Percentiles rank a stretch among this genome's conserved stretches.
Conservation (phyloP, 2,888 invertebrate genomes). For the Spodoptera picta region DNA sequence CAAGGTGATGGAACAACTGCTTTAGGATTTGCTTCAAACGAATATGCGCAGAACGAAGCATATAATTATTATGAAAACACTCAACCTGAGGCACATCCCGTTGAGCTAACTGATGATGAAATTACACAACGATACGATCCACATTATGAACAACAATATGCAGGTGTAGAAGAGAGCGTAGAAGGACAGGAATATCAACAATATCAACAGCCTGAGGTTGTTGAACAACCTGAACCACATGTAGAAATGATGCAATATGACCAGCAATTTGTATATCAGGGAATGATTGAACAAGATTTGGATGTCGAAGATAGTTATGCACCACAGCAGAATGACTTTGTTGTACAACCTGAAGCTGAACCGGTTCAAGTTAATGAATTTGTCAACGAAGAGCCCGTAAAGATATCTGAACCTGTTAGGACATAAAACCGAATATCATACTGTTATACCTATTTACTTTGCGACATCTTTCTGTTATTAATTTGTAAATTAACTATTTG, state of each 20-base stretch:
- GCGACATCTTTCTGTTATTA: too few relatives aligned
- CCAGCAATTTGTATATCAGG: constrained; percentile 55
- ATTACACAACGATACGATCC: constrained; percentile 73
- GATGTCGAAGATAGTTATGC: constrained; percentile 67
- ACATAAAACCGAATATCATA: too few relatives aligned
- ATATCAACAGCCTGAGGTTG: constrained; percentile 21
- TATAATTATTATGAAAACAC: constrained; percentile 70
- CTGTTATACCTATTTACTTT: too few relatives aligned
- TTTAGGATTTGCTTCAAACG: constrained; percentile 55
- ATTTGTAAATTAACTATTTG: too few relatives aligned
- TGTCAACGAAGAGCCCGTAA: too few relatives aligned
- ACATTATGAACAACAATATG: constrained; percentile 76
- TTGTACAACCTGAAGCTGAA: background rate
- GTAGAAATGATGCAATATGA: constrained; percentile 49
- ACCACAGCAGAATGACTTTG: constrained; percentile 1
- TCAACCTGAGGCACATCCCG: constrained; percentile 61
- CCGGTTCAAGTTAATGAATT: background rate
- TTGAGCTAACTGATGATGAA: constrained; percentile 71
- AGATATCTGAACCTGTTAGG: too few relatives aligned
- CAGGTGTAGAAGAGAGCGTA: constrained; percentile 41
- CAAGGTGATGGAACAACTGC: constrained; percentile 44
- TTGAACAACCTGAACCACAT: constrained; percentile 26
- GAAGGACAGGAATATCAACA: constrained; percentile 48
- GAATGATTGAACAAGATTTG: constrained; percentile 64
- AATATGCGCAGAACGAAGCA: constrained; percentile 63